Base-by-base conservation (phyloP, 1,140 invertebrate genomes). In the Drosophila tsacasi region DNA sequence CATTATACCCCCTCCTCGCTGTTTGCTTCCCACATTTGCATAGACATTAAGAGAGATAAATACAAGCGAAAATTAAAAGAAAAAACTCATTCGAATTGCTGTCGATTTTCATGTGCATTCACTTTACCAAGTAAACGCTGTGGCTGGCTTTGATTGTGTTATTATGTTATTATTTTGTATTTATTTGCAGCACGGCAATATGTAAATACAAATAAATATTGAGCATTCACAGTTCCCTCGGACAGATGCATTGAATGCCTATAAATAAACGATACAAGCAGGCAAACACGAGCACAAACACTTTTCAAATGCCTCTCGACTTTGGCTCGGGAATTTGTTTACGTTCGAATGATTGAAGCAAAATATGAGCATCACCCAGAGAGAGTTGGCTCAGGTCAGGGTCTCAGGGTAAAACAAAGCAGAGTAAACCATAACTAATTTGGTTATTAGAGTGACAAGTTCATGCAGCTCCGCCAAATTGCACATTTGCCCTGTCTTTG, bases 211-310 rank as follows among this genome's bases (percentile, higher is more conserved):
- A 71, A 49, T 37, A 67, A 42, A 65, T 58, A 49, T 58, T 42
- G 42, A 27, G 62, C 25, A 50, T 50, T 64, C 63, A 42, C 32
- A 79, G 32, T 19, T 30, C 47, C 5, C 49, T 15, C 32, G 21
- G 46, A 54, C 71, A 85, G 52, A 69, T 67, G 60, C 47, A 60
- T 73, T 85, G 54, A 66, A 58, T 61, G 78, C 78, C 73, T 50
- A 69, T 77, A 62, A 78, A 71, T 55, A 67, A 77, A 77, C 54
- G 64, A 77, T 68, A 59, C 49, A 19, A 32, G 39, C 73, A 35
- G 65, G 32, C 54, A 47, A 52, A 74, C 46, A 52, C 32, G 23
- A 21, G 12, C 52, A 46, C 60, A 71, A 68, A 61, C 62, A 47
- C 46, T 81, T 61, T 54, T 79, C 42, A 67, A 76, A 76, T 42